These are phyloP conservation scores for Podargus strigoides DNA, from an alignment of 2,797 vertebrate genomes.

Conservation along the genomic window DNA sequence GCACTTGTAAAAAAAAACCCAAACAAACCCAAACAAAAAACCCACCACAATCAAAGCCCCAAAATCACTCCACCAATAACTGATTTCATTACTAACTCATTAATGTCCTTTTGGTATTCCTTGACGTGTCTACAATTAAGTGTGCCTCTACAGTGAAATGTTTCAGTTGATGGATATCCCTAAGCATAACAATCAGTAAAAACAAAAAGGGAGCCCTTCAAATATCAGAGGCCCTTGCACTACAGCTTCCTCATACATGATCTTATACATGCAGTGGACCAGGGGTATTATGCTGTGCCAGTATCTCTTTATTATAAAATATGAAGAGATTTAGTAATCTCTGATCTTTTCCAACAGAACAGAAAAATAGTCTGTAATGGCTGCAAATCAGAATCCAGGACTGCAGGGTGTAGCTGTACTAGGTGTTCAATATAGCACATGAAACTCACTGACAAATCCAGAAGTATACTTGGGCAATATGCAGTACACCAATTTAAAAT, in stretches of 20 bases:
- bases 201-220: not conserved
- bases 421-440: not conserved
- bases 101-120: not conserved
- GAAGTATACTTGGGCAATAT: not conserved
- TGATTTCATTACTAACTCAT: not conserved
- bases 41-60: not conserved
- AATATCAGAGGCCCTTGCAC: not conserved
- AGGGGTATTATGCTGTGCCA: not conserved
- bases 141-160: not conserved
- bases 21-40: not conserved
- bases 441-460: not conserved
- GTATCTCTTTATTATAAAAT: not conserved
- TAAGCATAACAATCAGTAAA: not conserved
- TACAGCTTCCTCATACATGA: not conserved
- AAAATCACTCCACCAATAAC: not conserved
- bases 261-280: not conserved
- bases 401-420: not conserved
- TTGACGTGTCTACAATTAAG: not conserved
- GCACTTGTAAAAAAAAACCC: not conserved
- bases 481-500: not conserved
- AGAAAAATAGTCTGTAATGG: not conserved
- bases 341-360: not conserved
- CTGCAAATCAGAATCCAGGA: not conserved
- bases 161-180: not conserved
- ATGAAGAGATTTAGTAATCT: not conserved